Conservation (phyloP, 2,113 vertebrate genomes). For the Calidris pugnax region DNA sequence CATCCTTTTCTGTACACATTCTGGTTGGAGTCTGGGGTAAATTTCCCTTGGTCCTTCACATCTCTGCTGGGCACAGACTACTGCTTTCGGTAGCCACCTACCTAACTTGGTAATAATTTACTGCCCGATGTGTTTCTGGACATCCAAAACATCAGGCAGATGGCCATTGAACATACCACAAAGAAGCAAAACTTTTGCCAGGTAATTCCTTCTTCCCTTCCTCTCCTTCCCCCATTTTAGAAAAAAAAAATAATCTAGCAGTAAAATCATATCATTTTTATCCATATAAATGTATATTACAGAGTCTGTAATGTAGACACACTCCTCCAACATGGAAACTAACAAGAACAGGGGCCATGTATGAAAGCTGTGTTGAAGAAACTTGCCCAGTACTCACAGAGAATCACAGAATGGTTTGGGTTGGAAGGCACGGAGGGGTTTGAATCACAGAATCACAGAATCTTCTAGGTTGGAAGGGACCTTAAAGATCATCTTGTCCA, state of each 20-base stretch:
- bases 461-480: background rate
- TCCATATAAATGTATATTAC: too few species aligned
- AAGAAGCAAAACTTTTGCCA: background rate
- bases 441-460: background rate
- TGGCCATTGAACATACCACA: fast-evolving
- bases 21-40: fast-evolving
- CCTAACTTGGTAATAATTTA: background rate
- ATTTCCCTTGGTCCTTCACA: background rate
- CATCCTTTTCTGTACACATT: fast-evolving
- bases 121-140: background rate
- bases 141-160: background rate
- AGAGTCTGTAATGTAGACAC: too few species aligned
- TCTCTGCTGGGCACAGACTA: fast-evolving
- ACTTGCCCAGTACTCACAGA: background rate
- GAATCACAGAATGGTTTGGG: background rate
- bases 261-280: fast-evolving
- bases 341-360: fast-evolving
- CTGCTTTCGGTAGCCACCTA: fast-evolving
- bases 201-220: background rate
- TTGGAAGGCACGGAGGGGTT: too few species aligned
- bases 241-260: background rate
- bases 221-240: background rate
- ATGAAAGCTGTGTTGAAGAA: background rate
- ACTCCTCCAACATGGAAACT: background rate
- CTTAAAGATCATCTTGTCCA: too few species aligned